Base-by-base conservation (phyloP, 2,797 vertebrate genomes). In the Lacerta bilineata region DNA sequence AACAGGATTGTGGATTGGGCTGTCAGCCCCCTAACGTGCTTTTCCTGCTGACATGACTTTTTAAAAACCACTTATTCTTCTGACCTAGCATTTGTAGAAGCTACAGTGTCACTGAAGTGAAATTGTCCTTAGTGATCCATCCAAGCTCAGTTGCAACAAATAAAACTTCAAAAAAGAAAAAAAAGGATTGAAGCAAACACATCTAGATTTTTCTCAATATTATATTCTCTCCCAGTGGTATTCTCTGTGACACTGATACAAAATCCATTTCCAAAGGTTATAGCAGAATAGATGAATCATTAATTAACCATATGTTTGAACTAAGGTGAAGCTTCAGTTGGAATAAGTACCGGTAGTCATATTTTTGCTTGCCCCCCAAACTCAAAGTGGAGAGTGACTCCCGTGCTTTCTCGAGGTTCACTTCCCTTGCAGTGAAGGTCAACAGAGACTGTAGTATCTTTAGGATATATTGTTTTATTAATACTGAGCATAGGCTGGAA, bases 31-130 rank as follows among this genome's bases (percentile, higher is more conserved):
- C 46, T 69, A 76, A 76, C 33, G 5, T 86, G 71, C 43, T 87
- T 90, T 68, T 82, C 55, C 83, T 90, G 71, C 55, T 90, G 86
- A 74, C 13, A 46, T 1, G 23, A 46, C 64, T 85, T 74, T 87
- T 85, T 76, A 71, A 74, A 87, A 87, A 13, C 61, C 27, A 66
- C 33, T 87, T 90, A n/a, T 84, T 86, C 81, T 89, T 71, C 50
- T 90, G 76, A 77, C 25, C 46, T 2, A 29, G 46, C 69, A 84
- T 76, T 81, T 81, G 36, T 75, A 75, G 36, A 85, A 83, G 27
- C 74, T 50, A 66, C 66, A n/a, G 61, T 75, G 68, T 80, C 55
- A 87, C 59, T 43, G 46, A 86, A 29, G 39, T 83, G 79, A 89
- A 86, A 36, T 80, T 87, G 69, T 83, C 61, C 59, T 84, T 43